Evolutionary conservation across 2,113 vertebrate species (phyloP).

Genomic region (Apistogramma diplotaenia): DNA sequence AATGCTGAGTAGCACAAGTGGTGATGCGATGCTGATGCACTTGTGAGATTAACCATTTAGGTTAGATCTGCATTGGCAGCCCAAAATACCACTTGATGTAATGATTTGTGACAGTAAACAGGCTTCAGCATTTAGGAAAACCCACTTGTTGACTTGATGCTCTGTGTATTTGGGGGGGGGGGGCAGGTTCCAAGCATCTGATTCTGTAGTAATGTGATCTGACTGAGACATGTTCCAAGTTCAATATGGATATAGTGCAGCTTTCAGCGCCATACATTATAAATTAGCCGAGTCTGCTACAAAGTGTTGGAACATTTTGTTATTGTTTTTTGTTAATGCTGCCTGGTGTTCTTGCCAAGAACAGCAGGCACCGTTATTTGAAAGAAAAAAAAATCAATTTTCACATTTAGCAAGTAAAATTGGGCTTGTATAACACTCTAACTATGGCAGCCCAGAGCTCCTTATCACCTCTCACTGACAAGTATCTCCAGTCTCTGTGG

Average conservation of each 20-base stretch:
- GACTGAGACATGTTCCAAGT: constrained; percentile 18
- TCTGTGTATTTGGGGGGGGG: constrained; percentile 9
- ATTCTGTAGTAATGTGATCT: constrained; percentile 20
- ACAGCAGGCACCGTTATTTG: not conserved
- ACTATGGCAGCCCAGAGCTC: not conserved
- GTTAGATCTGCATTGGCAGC: not conserved
- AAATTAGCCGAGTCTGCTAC: constrained; percentile 13
- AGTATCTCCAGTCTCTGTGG: constrained; percentile 6
- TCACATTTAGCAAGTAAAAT: constrained; percentile 18
- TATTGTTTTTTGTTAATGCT: constrained; percentile 8
- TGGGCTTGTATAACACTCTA: constrained; percentile 2
- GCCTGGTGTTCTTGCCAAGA: constrained; percentile 12
- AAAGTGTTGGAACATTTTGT: constrained; percentile 29
- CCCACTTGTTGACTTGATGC: constrained; percentile 17
- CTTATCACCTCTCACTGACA: constrained; percentile 16
- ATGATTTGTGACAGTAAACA: not conserved
- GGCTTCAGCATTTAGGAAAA: not conserved
- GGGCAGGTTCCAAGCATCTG: constrained; percentile 1
- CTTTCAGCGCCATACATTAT: constrained; percentile 11
- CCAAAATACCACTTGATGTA: not conserved
- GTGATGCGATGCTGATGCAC: not conserved
- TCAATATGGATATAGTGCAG: constrained; percentile 27
- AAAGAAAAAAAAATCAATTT: constrained; percentile 28
- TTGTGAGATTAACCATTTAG: constrained; percentile 10
- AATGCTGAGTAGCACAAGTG: not conserved